Evolutionary conservation across 2,113 vertebrate genomes (phyloP).

Genomic region (Colaptes auratus): DNA sequence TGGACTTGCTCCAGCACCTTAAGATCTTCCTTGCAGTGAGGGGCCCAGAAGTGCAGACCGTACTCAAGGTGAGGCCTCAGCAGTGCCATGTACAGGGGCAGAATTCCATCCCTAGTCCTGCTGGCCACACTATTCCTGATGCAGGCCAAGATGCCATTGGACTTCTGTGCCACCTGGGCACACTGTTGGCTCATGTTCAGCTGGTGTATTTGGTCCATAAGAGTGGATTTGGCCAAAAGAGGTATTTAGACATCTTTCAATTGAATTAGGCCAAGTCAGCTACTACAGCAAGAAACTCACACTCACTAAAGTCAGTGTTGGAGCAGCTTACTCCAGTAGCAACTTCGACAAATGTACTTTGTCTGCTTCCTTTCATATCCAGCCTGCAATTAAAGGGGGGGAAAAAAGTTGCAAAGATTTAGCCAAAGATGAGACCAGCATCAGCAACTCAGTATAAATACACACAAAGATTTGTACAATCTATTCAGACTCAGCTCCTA

Average conservation of each 20-base stretch:
- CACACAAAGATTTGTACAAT: neutral
- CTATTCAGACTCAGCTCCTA: neutral
- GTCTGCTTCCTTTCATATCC: neutral
- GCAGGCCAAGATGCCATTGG: no score
- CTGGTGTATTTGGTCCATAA: no score
- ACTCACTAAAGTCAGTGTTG: neutral
- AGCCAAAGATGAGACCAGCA: neutral
- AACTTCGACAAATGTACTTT: neutral
- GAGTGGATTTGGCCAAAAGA: neutral
- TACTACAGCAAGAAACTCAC: neutral
- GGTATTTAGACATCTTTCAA: neutral
- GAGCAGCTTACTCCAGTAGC: neutral
- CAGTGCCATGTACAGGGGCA: no score
- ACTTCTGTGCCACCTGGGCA: no score
- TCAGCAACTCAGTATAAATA: neutral
- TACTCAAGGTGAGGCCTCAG: no score
- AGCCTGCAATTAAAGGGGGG: neutral
- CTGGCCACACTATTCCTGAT: no score
- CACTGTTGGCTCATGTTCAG: no score
- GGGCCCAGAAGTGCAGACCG: no score
- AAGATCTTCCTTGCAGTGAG: no score
- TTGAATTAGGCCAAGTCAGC: neutral
- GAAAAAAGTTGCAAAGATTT: neutral
- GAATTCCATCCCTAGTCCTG: no score
- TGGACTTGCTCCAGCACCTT: no score